phyloP scores from a whole-genome alignment of 1,140 invertebrate species.

The Leptopilina clavipes region DNA sequence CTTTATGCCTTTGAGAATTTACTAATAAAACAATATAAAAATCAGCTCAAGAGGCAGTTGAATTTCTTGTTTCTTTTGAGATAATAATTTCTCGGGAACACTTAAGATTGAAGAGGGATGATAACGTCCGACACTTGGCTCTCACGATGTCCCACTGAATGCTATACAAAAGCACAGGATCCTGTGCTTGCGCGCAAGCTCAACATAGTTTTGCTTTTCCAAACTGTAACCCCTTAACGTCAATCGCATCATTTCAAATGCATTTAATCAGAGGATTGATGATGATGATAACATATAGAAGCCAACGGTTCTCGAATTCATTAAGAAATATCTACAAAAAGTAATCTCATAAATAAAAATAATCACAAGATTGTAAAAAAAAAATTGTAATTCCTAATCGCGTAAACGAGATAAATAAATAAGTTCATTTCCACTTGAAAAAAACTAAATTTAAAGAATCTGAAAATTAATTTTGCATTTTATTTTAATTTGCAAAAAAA shows the following conservation, averaged over 20 bases:
- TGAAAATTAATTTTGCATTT: too few relatives aligned
- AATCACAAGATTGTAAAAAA: too few relatives aligned
- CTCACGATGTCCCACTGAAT: conserved; percentile 53
- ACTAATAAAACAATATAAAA: conserved; percentile 21
- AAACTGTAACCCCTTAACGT: conserved; percentile 46
- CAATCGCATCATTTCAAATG: conserved; percentile 43
- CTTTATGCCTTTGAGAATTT: background rate
- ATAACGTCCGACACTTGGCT: conserved; percentile 49
- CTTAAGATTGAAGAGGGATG: conserved; percentile 26
- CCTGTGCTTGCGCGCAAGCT: conserved; percentile 57
- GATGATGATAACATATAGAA: background rate
- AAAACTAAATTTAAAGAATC: too few relatives aligned
- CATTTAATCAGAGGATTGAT: background rate
- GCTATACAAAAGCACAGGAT: conserved; percentile 60
- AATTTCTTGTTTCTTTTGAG: background rate
- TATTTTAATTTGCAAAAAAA: too few relatives aligned
- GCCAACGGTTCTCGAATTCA: background rate
- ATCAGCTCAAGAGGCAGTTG: background rate
- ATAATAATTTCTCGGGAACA: background rate
- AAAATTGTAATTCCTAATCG: too few relatives aligned
- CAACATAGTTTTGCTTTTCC: conserved; percentile 53
- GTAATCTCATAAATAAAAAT: too few relatives aligned
- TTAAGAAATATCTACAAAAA: background rate
- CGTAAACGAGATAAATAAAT: too few relatives aligned
- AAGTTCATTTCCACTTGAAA: too few relatives aligned